A percentile compares a stretch with the other conserved stretches of the same genome.
Conservation (phyloP, 2,113 vertebrate species). For the Tragulus kanchil region DNA sequence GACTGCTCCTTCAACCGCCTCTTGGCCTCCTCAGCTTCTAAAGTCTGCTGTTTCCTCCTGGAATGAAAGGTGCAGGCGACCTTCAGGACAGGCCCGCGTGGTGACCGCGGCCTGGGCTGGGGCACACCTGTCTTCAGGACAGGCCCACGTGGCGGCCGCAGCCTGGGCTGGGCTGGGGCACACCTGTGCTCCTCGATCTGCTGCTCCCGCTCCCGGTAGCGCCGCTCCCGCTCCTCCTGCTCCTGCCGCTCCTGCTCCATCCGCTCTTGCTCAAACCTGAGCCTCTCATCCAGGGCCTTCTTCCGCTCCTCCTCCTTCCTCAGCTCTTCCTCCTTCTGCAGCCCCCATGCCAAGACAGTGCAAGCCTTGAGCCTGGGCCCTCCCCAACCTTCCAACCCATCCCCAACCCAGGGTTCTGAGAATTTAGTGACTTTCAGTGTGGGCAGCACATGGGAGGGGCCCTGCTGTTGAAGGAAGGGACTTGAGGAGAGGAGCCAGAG, state of each 20-base stretch:
- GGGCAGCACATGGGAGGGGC: neutral
- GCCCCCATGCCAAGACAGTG: neutral
- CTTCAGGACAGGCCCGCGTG: rapidly evolving
- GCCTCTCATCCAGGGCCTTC: conserved; percentile 94
- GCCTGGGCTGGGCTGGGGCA: rapidly evolving
- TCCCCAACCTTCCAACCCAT: neutral
- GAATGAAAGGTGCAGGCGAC: rapidly evolving
- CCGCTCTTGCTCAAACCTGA: conserved; percentile 96
- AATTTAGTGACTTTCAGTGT: neutral
- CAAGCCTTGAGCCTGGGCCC: neutral
- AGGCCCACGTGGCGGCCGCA: rapidly evolving
- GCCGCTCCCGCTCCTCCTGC: conserved; percentile 96
- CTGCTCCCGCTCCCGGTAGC: conserved; percentile 94
- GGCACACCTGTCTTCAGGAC: neutral
- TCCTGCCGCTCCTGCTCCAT: conserved; percentile 97
- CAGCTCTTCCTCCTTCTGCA: conserved; percentile 96
- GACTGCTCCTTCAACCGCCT: conserved; percentile 91
- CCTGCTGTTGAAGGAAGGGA: neutral
- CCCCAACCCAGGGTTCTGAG: neutral
- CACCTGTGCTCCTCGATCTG: conserved; percentile 98
- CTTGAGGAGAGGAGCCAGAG: neutral
- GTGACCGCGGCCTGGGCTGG: rapidly evolving
- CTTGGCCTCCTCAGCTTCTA: conserved; percentile 95
- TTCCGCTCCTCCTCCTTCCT: conserved; percentile 97
- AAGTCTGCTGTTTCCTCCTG: conserved; percentile 94